These are phyloP conservation scores for Sphaeramia orbicularis DNA, from an alignment of 2,797 vertebrate species.

Conservation along the genomic window DNA sequence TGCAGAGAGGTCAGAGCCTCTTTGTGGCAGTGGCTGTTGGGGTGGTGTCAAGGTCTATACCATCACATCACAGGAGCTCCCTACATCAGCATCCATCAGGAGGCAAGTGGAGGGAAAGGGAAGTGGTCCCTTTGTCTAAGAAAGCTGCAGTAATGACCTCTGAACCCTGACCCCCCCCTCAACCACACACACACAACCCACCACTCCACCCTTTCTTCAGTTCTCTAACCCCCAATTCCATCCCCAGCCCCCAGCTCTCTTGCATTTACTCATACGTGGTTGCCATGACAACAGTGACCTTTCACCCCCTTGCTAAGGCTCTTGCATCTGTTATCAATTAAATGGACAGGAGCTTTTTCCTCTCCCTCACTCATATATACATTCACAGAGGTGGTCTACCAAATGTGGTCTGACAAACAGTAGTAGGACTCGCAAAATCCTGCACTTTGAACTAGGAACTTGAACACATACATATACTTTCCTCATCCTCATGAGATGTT, in stretches of 20 bases:
- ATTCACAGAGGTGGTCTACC: slow-evolving; percentile 47
- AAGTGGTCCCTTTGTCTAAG: slow-evolving; percentile 85
- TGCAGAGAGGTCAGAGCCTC: slow-evolving; percentile 58
- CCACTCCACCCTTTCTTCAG: slow-evolving; percentile 32
- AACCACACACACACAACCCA: neutral
- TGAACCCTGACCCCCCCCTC: slow-evolving; percentile 80
- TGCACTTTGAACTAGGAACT: neutral
- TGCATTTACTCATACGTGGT: slow-evolving; percentile 82
- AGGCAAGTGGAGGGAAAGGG: slow-evolving; percentile 77
- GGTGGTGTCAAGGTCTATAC: slow-evolving; percentile 74
- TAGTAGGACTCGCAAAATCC: neutral
- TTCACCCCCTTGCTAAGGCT: slow-evolving; percentile 82
- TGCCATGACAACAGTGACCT: slow-evolving; percentile 86
- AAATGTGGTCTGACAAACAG: slow-evolving; percentile 30
- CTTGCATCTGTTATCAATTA: slow-evolving; percentile 93
- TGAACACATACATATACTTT: too few relatives aligned
- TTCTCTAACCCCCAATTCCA: slow-evolving; percentile 68
- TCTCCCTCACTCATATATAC: slow-evolving; percentile 46
- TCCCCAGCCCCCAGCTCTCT: slow-evolving; percentile 71
- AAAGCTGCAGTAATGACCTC: slow-evolving; percentile 85
- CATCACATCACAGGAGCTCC: slow-evolving; percentile 59
- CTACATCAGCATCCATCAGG: slow-evolving; percentile 77
- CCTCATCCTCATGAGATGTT: too few relatives aligned
- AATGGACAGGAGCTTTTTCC: slow-evolving; percentile 75
- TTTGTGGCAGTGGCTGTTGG: slow-evolving; percentile 63